Percentiles rank a stretch among this genome's conserved stretches.
phyloP scores from a whole-genome alignment of 2,113 vertebrate genomes.

The Syngnathus floridae region DNA sequence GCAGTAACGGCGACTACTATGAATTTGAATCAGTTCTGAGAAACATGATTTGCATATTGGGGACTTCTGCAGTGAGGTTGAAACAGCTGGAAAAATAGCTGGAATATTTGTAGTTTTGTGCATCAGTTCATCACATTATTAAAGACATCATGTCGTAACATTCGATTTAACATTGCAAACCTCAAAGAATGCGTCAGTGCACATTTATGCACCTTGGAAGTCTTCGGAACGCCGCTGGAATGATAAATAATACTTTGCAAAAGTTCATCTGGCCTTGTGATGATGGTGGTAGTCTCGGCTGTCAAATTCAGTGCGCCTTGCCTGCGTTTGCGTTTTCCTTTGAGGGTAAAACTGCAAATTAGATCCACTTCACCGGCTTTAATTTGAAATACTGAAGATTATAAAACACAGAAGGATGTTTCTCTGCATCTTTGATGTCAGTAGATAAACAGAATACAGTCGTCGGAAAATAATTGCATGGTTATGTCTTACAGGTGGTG shows the following conservation, averaged over 20 bases:
- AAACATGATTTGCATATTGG: background rate
- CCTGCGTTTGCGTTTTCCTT: background rate
- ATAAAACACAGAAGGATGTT: background rate
- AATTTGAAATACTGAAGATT: background rate
- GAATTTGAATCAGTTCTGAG: background rate
- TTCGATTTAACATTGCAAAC: background rate
- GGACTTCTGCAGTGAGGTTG: background rate
- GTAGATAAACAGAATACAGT: background rate
- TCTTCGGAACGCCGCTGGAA: background rate
- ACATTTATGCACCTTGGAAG: background rate
- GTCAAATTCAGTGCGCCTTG: background rate
- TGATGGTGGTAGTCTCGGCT: background rate
- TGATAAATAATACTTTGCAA: background rate
- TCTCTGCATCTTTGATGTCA: background rate
- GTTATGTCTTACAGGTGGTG: constrained; percentile 16
- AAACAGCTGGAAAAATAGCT: background rate
- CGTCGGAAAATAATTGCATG: background rate
- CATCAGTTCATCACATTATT: background rate
- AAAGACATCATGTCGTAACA: background rate
- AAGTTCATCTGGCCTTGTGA: background rate
- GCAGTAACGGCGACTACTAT: background rate
- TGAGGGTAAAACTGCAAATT: background rate
- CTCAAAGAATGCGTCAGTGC: background rate
- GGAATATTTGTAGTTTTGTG: background rate
- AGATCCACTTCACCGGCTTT: background rate